Evolutionary conservation across 2,888 invertebrate genomes (phyloP).

Genomic region (Ophion slaviceki): DNA sequence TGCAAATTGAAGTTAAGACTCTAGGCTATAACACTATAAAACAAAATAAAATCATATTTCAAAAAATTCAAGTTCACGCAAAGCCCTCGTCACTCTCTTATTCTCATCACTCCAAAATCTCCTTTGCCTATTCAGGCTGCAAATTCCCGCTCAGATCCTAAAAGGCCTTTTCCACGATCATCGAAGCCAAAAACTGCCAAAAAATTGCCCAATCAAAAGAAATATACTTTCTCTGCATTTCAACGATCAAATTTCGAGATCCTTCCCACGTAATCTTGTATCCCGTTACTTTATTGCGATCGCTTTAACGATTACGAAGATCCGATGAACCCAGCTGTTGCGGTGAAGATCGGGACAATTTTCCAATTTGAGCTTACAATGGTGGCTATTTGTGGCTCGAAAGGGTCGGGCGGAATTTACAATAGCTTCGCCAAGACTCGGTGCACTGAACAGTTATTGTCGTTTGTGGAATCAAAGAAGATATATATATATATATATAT

Average conservation of each 20-base stretch:
- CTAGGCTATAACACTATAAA: too few species aligned
- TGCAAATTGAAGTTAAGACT: too few species aligned
- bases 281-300: background rate
- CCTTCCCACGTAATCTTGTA: background rate
- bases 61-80: too few species aligned
- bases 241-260: background rate
- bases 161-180: too few species aligned
- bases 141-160: too few species aligned
- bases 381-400: background rate
- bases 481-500: constrained; percentile 14
- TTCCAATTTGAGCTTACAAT: constrained; percentile 16
- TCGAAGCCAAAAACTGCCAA: too few species aligned
- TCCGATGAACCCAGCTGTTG: constrained; percentile 1
- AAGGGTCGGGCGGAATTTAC: constrained; percentile 38
- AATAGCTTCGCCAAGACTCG: constrained; percentile 14
- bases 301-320: background rate
- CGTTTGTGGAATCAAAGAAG: constrained; percentile 39
- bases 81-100: too few species aligned
- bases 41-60: too few species aligned
- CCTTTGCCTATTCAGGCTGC: too few species aligned
- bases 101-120: too few species aligned
- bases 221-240: background rate
- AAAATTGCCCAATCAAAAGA: too few species aligned
- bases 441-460: constrained; percentile 54
- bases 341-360: background rate